Evolutionary conservation across 2,888 invertebrate genomes (phyloP).

Genomic region (Fragum whitleyi): DNA sequence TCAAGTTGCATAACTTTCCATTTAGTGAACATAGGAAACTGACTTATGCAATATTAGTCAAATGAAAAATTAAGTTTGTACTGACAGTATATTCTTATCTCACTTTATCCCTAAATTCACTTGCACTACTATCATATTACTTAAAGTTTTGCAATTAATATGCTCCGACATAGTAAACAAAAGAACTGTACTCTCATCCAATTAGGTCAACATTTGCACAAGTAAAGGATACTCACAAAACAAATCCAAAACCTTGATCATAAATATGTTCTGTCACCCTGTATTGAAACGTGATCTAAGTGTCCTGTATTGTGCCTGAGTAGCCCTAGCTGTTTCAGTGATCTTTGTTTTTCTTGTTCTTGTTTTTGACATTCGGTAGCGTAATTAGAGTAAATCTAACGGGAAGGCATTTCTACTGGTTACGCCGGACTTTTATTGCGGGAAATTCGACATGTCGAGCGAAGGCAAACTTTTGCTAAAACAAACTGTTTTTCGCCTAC

Average conservation of each 20-base stretch:
- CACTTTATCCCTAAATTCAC: too few species aligned
- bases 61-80: too few species aligned
- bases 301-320: not conserved
- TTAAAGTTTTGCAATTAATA: not conserved
- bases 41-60: too few species aligned
- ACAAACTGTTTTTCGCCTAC: conserved; percentile 65
- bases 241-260: not conserved
- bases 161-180: not conserved
- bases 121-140: too few species aligned
- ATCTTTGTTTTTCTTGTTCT: not conserved
- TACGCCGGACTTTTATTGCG: not conserved
- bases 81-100: too few species aligned
- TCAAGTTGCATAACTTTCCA: too few species aligned
- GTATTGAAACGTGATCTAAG: not conserved
- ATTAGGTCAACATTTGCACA: not conserved
- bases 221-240: not conserved
- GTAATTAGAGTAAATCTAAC: not conserved
- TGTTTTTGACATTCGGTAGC: conserved; percentile 1
- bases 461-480: conserved; percentile 50
- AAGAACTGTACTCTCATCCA: not conserved
- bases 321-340: not conserved
- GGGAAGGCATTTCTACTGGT: not conserved
- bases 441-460: conserved; percentile 28
- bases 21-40: too few species aligned
- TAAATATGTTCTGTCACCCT: not conserved